Evolutionary conservation across 1,140 invertebrate species (phyloP).

Genomic region (Drosophila nannoptera): DNA sequence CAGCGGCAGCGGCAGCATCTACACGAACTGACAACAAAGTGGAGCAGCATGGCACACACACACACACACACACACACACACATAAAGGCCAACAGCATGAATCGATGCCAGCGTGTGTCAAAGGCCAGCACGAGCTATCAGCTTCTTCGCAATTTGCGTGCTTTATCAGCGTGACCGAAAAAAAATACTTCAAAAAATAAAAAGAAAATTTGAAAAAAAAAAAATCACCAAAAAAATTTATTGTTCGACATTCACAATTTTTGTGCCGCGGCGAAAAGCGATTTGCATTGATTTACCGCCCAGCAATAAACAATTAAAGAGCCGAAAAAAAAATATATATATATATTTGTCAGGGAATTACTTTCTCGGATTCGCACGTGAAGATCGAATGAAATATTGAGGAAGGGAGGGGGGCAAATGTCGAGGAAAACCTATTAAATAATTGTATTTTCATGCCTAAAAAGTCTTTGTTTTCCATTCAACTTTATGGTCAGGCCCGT

Average conservation of each 20-base stretch:
- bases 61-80: background rate
- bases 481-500: too few relatives aligned
- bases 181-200: background rate
- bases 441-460: too few relatives aligned
- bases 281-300: constrained; percentile 21
- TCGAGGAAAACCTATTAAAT: too few relatives aligned
- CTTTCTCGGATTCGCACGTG: too few relatives aligned
- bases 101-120: constrained; percentile 28
- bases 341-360: background rate
- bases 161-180: constrained; percentile 34
- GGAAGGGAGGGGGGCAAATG: too few relatives aligned
- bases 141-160: constrained; percentile 31
- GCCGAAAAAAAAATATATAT: constrained; percentile 9
- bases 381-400: too few relatives aligned
- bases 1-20: background rate
- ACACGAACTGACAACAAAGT: constrained; percentile 30
- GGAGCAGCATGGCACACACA: constrained; percentile 4
- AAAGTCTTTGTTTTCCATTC: too few relatives aligned
- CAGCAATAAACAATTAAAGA: constrained; percentile 14
- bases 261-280: constrained; percentile 14
- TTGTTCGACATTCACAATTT: constrained; percentile 26
- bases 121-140: constrained; percentile 38
- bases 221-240: background rate
- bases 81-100: constrained; percentile 11
- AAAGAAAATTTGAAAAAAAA: background rate